Conservation (phyloP, 2,888 invertebrate species). For the Ditula angustiorana region DNA sequence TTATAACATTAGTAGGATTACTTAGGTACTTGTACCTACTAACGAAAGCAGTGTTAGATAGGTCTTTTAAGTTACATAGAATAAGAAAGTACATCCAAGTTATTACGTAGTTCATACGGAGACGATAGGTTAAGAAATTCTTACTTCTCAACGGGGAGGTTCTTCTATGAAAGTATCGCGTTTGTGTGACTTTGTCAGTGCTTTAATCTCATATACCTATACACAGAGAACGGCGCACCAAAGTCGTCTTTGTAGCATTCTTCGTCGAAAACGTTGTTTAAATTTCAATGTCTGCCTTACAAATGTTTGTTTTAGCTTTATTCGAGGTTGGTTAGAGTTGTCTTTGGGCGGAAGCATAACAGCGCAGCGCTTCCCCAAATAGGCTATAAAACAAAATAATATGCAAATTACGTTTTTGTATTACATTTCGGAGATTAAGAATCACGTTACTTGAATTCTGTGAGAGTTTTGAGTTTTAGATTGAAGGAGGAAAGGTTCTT, state of each 20-base stretch:
- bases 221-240: neutral
- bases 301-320: neutral
- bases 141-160: too few relatives aligned
- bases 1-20: too few relatives aligned
- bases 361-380: neutral
- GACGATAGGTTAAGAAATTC: too few relatives aligned
- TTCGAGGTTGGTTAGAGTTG: neutral
- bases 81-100: too few relatives aligned
- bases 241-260: neutral
- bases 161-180: too few relatives aligned
- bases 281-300: neutral
- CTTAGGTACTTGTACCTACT: too few relatives aligned
- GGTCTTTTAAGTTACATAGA: too few relatives aligned
- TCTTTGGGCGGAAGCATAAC: neutral
- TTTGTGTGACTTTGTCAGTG: too few relatives aligned
- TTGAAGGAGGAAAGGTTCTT: neutral
- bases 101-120: too few relatives aligned
- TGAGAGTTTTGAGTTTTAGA: neutral
- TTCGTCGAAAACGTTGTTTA: neutral
- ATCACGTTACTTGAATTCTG: too few relatives aligned
- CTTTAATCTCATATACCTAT: too few relatives aligned
- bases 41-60: too few relatives aligned
- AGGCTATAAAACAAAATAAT: neutral
- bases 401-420: constrained; percentile 4
- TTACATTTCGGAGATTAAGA: neutral